phyloP scores from a whole-genome alignment of 2,113 vertebrate species.

The Apodemus speciosus region DNA sequence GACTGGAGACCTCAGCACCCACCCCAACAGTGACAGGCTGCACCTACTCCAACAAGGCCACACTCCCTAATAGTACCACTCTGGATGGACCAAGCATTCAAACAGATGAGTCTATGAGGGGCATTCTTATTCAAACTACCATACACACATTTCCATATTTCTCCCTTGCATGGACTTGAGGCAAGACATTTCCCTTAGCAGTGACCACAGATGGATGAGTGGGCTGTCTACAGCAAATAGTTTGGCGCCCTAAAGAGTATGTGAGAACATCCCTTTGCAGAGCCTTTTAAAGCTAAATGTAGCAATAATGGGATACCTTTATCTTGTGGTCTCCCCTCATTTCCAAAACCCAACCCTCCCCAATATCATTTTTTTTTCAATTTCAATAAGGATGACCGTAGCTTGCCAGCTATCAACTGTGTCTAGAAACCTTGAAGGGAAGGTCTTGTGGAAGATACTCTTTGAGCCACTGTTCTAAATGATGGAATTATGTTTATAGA shows the following conservation, averaged over 20 bases:
- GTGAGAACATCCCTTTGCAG: background rate
- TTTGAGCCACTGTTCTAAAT: conserved; percentile 18
- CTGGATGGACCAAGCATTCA: background rate
- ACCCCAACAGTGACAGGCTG: background rate
- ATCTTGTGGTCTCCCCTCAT: background rate
- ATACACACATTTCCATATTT: background rate
- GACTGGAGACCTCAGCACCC: background rate
- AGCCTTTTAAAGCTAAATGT: conserved; percentile 24
- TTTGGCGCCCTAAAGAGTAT: background rate
- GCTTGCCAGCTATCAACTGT: conserved; percentile 4
- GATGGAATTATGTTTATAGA: conserved; percentile 11
- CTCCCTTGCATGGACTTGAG: background rate
- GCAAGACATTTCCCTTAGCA: background rate
- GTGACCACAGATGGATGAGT: background rate
- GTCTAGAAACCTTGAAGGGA: conserved; percentile 31
- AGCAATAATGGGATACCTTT: background rate
- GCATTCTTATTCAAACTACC: background rate
- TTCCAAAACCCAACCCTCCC: background rate
- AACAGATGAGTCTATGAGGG: background rate
- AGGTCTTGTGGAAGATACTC: conserved; percentile 7
- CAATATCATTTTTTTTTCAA: conserved; percentile 19
- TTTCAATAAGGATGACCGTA: conserved; percentile 16
- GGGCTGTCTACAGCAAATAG: background rate
- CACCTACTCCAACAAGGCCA: background rate
- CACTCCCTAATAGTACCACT: background rate